A percentile compares a stretch with the other conserved stretches of the same genome.
phyloP scores from a whole-genome alignment of 2,888 invertebrate genomes.

The Eupeodes luniger region DNA sequence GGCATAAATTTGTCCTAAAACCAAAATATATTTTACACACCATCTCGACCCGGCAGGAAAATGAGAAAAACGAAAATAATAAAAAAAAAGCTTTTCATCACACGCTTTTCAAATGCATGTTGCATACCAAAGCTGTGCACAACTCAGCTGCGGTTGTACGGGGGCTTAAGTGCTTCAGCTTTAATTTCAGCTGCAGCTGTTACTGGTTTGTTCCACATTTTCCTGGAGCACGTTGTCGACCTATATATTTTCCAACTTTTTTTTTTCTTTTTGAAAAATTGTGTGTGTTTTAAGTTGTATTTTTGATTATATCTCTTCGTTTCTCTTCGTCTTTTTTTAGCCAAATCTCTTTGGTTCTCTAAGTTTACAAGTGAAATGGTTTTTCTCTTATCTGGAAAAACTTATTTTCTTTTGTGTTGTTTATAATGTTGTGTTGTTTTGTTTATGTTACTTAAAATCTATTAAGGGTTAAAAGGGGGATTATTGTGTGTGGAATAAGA shows the following conservation, averaged over 20 bases:
- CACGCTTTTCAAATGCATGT: slow-evolving; percentile 61
- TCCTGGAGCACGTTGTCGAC: slow-evolving; percentile 82
- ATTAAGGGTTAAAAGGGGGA: background rate
- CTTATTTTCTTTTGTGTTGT: background rate
- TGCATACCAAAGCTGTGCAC: slow-evolving; percentile 57
- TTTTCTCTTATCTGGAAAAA: slow-evolving; percentile 10
- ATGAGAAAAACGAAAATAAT: slow-evolving; percentile 24
- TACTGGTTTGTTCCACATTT: slow-evolving; percentile 74
- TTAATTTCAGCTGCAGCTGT: slow-evolving; percentile 69
- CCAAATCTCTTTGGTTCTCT: background rate
- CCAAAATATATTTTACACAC: slow-evolving; percentile 17
- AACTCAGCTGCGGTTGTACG: slow-evolving; percentile 40
- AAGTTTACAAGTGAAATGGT: background rate
- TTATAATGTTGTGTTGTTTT: background rate
- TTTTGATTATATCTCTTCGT: background rate
- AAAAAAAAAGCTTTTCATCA: slow-evolving; percentile 52
- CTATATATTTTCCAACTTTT: slow-evolving; percentile 78
- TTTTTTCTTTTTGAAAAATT: slow-evolving; percentile 66
- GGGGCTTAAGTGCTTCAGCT: slow-evolving; percentile 1
- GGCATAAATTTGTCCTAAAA: slow-evolving; percentile 46
- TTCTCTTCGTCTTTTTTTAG: slow-evolving; percentile 4
- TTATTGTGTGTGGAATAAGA: background rate
- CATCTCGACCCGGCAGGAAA: background rate
- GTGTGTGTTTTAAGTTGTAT: background rate
- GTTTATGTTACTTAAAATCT: slow-evolving; percentile 12